Percentiles rank a stretch among this genome's conserved stretches.
Evolutionary conservation across 2,797 vertebrate species (phyloP).

Genomic region (Acipenser transmontanus): DNA sequence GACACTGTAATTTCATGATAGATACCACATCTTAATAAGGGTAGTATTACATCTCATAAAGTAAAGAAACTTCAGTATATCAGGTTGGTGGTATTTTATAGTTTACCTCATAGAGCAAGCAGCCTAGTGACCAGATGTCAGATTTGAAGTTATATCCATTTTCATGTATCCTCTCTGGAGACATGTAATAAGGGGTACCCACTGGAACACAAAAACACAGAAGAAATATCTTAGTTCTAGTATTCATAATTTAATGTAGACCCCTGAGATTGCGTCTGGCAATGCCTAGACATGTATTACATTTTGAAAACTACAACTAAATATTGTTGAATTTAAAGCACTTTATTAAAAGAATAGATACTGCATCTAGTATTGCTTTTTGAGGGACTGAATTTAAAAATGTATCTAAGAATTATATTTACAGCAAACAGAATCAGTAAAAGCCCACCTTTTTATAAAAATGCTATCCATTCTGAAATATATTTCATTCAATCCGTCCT

Average conservation of each 20-base stretch:
- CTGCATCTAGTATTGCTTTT: no score
- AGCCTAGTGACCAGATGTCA: conserved; percentile 89
- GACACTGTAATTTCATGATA: conserved; percentile 3
- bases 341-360: background rate
- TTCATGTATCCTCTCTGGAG: conserved; percentile 77
- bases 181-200: conserved; percentile 89
- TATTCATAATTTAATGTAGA: no score
- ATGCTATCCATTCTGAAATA: no score
- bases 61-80: background rate
- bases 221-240: no score
- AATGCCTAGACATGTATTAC: no score
- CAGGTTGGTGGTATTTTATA: conserved; percentile 30
- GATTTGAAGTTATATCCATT: conserved; percentile 81
- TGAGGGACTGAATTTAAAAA: no score
- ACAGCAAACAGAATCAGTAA: no score
- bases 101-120: conserved; percentile 95
- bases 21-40: conserved; percentile 1
- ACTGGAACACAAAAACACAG: conserved; percentile 65
- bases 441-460: no score
- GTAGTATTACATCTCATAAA: background rate
- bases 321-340: background rate
- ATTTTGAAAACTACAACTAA: background rate
- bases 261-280: no score
- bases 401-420: no score
- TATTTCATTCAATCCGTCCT: no score